Evolutionary conservation across 2,888 invertebrate species (phyloP), one percentile per base, ranked within the genome.

Genomic region (Macrophya alboannulata): DNA sequence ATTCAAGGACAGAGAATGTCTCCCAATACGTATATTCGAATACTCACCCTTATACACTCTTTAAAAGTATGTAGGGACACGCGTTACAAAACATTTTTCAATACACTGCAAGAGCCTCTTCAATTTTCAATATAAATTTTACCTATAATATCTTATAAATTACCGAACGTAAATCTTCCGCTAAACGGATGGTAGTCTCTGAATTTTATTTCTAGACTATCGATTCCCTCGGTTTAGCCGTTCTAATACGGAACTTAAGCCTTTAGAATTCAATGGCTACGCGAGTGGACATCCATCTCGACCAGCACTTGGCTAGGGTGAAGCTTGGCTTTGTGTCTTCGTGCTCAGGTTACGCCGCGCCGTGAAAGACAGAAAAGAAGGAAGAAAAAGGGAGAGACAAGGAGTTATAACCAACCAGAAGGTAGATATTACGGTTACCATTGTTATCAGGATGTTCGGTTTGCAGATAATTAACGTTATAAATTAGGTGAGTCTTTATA

Each of bases 311-410:
- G 25, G 76, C 76, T 76, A 9, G 48, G 76, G 48, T 25, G 43
- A 76, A 51, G 45, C 76, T 76, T 76, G 45, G 76, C 76, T 76
- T 76, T 76, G 48, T 76, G 76, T 76, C 76, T 48, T 48, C 76
- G 48, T 48, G 76, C 48, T 76, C 48, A 48, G 25, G 76, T 48
- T 76, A 76, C 76, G 76, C 43, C 17, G 48, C 76, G 76, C 43
- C 17, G 48, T 21, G 43, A 72, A 72, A 72, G n/a, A 43, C 17
- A 72, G 55, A 55, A 8, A 8, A 55, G n/a, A 2, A 55, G 21
- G 62, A 21, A 3, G 1, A 59, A 2, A 59, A 59, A 62, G 37
- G 37, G 17, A 40, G 71, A 71, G 71, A 71, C 71, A 43, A 71
- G 40, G 37, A 37, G 71, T 71, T 71, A 71, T 71, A 71, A 71